A percentile compares a stretch with the other conserved stretches of the same genome.
Evolutionary conservation across 2,113 vertebrate species (phyloP).

Genomic region (Fulica atra): DNA sequence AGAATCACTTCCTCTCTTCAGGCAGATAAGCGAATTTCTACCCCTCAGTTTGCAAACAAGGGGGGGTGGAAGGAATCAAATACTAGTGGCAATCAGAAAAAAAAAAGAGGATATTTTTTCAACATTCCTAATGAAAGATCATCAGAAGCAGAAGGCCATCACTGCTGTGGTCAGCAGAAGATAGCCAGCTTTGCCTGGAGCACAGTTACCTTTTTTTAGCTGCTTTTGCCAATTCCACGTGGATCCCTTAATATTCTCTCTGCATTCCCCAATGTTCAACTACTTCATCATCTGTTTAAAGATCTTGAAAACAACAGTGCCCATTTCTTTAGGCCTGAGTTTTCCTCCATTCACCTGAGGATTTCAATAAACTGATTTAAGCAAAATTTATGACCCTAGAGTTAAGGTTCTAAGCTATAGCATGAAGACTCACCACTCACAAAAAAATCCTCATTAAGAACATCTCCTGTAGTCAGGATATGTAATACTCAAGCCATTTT

Average conservation of each 20-base stretch:
- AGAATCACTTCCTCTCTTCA: background rate
- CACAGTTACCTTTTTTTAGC: background rate
- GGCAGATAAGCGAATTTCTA: background rate
- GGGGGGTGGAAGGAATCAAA: background rate
- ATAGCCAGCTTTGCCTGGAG: background rate
- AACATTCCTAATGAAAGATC: background rate
- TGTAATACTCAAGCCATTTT: background rate
- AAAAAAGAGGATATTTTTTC: background rate
- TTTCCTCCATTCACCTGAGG: background rate
- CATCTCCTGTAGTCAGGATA: background rate
- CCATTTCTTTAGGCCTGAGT: background rate
- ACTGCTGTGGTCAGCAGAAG: background rate
- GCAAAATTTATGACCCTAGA: background rate
- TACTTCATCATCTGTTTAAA: background rate
- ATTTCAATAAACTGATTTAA: background rate
- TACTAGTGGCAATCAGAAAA: background rate
- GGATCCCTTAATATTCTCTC: background rate
- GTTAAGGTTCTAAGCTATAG: background rate
- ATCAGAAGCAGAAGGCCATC: background rate
- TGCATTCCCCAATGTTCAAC: background rate
- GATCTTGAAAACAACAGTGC: background rate
- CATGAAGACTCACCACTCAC: background rate
- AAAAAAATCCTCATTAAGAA: background rate
- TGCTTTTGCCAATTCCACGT: background rate
- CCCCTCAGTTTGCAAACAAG: background rate